Evolutionary conservation across 2,113 vertebrate genomes (phyloP), one percentile per base, ranked within the genome.

Genomic region (Phalacrocorax aristotelis): DNA sequence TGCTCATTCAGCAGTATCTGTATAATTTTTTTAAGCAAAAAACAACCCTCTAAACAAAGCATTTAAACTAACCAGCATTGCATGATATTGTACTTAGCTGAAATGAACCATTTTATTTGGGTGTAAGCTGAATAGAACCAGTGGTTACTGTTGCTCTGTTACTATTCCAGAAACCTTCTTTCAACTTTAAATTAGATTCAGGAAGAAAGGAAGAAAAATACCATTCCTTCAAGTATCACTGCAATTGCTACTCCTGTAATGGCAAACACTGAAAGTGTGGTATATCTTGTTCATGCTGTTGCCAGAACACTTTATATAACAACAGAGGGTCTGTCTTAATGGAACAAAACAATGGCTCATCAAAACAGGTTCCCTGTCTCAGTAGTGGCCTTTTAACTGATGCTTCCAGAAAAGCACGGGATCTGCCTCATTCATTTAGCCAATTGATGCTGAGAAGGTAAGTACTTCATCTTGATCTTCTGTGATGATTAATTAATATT

Each of bases 41-140:
- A 96, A 84, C 83, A 95, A 91, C 66, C 70, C 92, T 93, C 95
- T 96, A 97, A 96, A 97, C 95, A 97, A 96, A 97, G 95, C 94
- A 86, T 95, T 97, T 97, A 97, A 97, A 83, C 68, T 89, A 96
- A 96, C 68, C 61, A 72, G 65, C 68, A 95, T 95, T 91, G 76
- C 89, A 84, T 90, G 87, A 91, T 96, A 97, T 96, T 84, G 82
- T 94, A 88, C 86, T 95, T 78, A 92, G 76, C 84, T 96, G 92
- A 94, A 95, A 96, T 84, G 94, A 96, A 95, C 91, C 87, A 74
- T 93, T 97, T 90, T 91, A 80, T 93, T 97, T 91, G 44, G 49
- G 87, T 61, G 61, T 72, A 93, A 91, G 60, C 71, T 97, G 76
- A 89, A 95, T 57, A 65, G 57, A 90, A 34, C 22, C 58, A 95